These are phyloP conservation scores for Antedon mediterranea DNA, from an alignment of 53 echinoderm and acorn worm species.

Conservation along the genomic window DNA sequence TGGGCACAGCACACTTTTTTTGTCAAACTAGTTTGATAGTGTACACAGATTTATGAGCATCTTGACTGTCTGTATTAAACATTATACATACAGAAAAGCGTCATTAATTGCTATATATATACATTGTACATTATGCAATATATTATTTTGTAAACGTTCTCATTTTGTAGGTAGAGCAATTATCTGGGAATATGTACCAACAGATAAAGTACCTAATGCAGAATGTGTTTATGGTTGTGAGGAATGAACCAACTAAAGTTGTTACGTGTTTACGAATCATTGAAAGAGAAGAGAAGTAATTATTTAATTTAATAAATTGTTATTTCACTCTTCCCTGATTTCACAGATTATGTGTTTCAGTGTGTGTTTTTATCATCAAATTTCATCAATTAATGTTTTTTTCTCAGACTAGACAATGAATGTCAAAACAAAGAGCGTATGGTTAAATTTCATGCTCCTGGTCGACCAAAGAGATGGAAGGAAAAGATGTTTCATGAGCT, in stretches of 20 bases:
- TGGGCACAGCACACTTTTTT: too few species aligned
- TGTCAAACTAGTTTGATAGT: too few species aligned
- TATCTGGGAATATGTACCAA: constrained; percentile 30
- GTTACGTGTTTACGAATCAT: constrained; percentile 79
- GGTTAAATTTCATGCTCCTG: constrained; percentile 73
- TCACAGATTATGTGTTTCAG: too few species aligned
- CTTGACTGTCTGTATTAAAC: too few species aligned
- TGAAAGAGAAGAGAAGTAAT: constrained; percentile 84
- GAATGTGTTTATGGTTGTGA: constrained; percentile 45
- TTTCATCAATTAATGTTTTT: neutral
- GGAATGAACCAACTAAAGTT: constrained; percentile 55
- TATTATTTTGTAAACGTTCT: neutral
- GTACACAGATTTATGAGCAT: too few species aligned
- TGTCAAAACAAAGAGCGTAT: constrained; percentile 83
- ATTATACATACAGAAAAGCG: too few species aligned
- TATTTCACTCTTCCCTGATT: neutral
- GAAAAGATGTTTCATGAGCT: constrained; percentile 43
- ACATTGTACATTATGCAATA: too few species aligned
- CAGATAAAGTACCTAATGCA: constrained; percentile 51
- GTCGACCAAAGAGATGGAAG: constrained; percentile 78
- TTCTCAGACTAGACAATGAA: constrained; percentile 69
- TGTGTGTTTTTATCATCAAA: too few species aligned
- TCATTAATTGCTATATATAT: too few species aligned
- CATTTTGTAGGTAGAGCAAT: neutral
- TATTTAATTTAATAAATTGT: too few species aligned